Evolutionary conservation across 1,140 invertebrate species (phyloP), one percentile per base, ranked within the genome.

Genomic region (Euura saliciscinereae): DNA sequence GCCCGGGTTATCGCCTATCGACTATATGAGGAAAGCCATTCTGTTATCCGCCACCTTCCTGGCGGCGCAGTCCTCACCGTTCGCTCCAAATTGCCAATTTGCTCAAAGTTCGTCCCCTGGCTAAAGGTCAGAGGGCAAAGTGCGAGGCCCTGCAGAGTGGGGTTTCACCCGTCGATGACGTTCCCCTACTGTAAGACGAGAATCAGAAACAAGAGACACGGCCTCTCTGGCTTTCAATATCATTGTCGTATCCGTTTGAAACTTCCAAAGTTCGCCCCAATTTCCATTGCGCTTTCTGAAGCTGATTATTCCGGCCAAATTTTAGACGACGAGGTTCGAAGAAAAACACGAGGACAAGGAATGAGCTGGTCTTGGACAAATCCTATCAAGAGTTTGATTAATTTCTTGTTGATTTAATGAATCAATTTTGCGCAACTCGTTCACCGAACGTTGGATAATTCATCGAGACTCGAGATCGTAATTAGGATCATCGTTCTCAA

Each of bases 81-180:
- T 68, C 43, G 67, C 59, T 73, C 72, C 46, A 78, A 78, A 78
- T 76, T 78, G 77, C 73, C 75, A 78, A 76, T 78, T 78, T 76
- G 72, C 77, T 69, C 73, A 71, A 76, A 68, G 51, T 74, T 71
- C 73, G 45, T 59, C 51, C 10, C 70, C 73, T 66, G 73, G 69
- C 68, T 73, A 67, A 51, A 13, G 45, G 70, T 64, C 71, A 59
- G 13, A 59, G 51, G 51, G 51, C 6, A n/a, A 59, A 59, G 51
- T 11, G 51, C 51, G 51, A 59, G 67, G 72, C 45, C 46, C 42
- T 66, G 51, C 68, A 72, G 68, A 68, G 64, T 59, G 70, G 45
- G 13, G 51, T 59, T 59, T 59, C 3, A 8, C 3, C 13, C 51
- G 51, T n/a, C 10, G 51, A 3, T 59, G 51, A 59, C 51, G 6